These are phyloP conservation scores for Rhynchophorus ferrugineus DNA, from an alignment of 1,140 invertebrate species.

Conservation along the genomic window DNA sequence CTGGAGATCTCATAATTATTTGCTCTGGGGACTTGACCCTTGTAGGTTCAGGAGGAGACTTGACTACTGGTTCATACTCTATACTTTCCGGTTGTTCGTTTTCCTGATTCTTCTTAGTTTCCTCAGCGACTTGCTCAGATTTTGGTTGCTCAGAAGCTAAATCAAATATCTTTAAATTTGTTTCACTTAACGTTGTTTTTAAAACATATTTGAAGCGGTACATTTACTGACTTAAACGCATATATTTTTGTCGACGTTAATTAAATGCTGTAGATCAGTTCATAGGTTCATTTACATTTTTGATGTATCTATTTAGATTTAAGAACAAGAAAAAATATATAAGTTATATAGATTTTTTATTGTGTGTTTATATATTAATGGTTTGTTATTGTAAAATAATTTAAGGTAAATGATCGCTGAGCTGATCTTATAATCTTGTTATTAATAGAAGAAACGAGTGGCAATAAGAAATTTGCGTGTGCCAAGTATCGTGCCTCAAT, in stretches of 20 bases:
- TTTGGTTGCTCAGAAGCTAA: constrained; percentile 28
- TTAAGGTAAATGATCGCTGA: no score
- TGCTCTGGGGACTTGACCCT: constrained; percentile 88
- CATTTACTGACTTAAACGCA: not conserved
- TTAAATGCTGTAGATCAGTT: no score
- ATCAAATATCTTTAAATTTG: constrained; percentile 2
- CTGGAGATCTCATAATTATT: constrained; percentile 81
- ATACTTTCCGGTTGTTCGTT: constrained; percentile 42
- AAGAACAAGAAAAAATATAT: no score
- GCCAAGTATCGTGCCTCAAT: constrained; percentile 37
- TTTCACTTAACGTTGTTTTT: not conserved
- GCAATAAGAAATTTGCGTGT: constrained; percentile 28
- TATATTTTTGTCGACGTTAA: no score
- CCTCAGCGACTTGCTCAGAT: constrained; percentile 23
- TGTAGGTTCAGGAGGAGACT: constrained; percentile 84
- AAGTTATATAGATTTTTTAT: no score
- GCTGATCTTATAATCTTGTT: not conserved
- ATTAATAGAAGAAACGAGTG: not conserved
- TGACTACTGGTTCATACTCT: constrained; percentile 65
- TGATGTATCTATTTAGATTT: no score
- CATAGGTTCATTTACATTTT: no score
- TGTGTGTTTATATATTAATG: no score
- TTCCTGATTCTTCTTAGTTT: constrained; percentile 42
- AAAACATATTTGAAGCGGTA: not conserved
- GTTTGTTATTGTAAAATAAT: not conserved